Evolutionary conservation across 2,888 invertebrate genomes (phyloP), one percentile per base, ranked within the genome.

Genomic region (Sinotaia quadrata): DNA sequence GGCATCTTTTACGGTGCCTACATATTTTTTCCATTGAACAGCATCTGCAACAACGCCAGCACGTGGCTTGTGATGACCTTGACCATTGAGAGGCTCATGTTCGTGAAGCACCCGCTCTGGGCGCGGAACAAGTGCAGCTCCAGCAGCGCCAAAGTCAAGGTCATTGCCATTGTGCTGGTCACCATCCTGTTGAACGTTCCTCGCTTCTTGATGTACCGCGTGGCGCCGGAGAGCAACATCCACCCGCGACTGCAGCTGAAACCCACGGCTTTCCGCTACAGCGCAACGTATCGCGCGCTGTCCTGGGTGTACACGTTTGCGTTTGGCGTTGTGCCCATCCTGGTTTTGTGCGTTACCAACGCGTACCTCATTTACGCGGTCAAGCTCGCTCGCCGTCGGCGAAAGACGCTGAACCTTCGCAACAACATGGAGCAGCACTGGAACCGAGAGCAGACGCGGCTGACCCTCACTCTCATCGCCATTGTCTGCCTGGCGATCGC

Each of bases 31-130:
- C 85, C 84, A 7, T 54, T 81, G 5, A 78, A 79, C 21, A 85
- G 84, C 74, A 75, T 84, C 2, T 86, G 84, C 67, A 74, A 78
- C 10, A 82, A 78, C 33, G 78, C 84, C 24, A 83, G 83, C 54
- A 78, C 85, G 1, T 82, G 83, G 83, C 80, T 84, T 12, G 83
- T 83, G 1, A 81, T 85, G 12, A 76, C 81, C 24, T 72, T 86
- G 56, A 86, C 86, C 21, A 78, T 84, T 5, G 86, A 86, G 69
- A 72, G 86, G 5, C 85, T 80, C 69, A 67, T 81, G 33, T 82
- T 80, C 73, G 82, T 84, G 15, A 76, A 78, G 12, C 79, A 81
- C 68, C 85, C 85, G 7, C 73, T 85, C 12, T 80, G 80, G 78
- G 81, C 84, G 4, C 82, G 83, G 67, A 80, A 79, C 58, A 76